Base-by-base conservation (phyloP, 2,113 vertebrate genomes). In the Archilochus colubris region DNA sequence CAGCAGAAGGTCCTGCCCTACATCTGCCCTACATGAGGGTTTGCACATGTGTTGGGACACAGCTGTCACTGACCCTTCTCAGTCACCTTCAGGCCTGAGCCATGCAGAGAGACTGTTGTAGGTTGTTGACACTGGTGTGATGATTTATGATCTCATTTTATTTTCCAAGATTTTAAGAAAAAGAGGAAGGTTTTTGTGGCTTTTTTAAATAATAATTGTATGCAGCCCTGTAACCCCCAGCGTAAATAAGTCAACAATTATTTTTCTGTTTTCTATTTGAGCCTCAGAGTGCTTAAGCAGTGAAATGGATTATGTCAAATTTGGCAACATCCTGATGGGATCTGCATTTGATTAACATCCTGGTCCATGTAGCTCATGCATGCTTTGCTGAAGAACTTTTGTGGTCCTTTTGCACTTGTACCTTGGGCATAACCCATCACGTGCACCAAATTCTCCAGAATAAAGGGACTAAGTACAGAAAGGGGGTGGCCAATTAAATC, bases 61-160 rank as follows among this genome's bases (percentile, higher is more conserved):
- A 67, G 86, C 28, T 88, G 73, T 53, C 54, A 20, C 62, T 11
- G 38, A 67, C 48, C 44, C 10, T 3, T 1, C 17, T 64, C 55
- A 15, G 0, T 59, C 74, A 61, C 53, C 0, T 0, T 7, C 61
- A 30, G 48, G 11, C 57, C 22, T 5, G 14, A 14, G 25, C 64
- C 5, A 1, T 0, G 0, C 44, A 40, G n/a, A 40, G 30, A 54
- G 50, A 20, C 55, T 46, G 59, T 59, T 69, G 21, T 25, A n/a
- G 12, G n/a, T 76, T 84, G 14, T 36, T 53, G 50, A 20, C 50
- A 18, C 3, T 67, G 8, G 1, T 40, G 30, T 61, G 27, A 69
- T 63, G 24, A 31, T 67, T 75, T 21, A 36, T 36, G 21, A 2
- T 57, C 2, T 3, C 22, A 23, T 1, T 64, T 33, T 33, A 28